Evolutionary conservation across 2,797 vertebrate species (phyloP).

Genomic region (Rhynchotus rufescens): DNA sequence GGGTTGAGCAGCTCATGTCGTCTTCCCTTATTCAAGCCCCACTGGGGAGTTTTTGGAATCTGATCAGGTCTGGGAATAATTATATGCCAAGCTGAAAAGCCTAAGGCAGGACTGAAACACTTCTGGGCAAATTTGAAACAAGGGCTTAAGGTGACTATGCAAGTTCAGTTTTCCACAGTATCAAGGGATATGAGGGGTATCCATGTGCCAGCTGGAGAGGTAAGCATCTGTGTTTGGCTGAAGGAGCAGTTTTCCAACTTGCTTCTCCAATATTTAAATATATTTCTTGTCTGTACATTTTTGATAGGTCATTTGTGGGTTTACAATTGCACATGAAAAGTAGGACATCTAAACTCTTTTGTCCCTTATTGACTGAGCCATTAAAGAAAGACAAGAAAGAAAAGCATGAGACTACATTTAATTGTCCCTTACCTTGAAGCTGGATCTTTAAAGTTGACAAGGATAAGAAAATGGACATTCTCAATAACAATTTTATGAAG

Average conservation of each 20-base stretch:
- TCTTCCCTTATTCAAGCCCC: neutral
- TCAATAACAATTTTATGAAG: neutral
- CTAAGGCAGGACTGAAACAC: neutral
- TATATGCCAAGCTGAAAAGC: neutral
- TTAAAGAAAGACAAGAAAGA: neutral
- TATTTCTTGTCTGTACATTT: neutral
- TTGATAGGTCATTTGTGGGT: neutral
- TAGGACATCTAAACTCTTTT: neutral
- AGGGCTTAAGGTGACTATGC: neutral
- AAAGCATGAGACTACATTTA: neutral
- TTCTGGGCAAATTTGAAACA: slow-evolving; percentile 16
- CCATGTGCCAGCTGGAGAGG: neutral
- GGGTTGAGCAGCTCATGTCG: neutral
- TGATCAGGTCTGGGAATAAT: neutral
- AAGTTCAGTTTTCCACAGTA: neutral
- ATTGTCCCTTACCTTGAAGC: neutral
- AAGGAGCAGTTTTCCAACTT: neutral
- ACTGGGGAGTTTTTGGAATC: neutral
- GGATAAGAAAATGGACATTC: neutral
- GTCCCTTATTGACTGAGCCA: fast-evolving
- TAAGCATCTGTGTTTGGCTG: neutral
- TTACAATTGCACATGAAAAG: neutral
- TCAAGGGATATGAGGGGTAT: neutral
- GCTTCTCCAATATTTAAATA: neutral
- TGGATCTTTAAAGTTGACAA: neutral